Base-by-base conservation (phyloP, 2,888 invertebrate genomes). In the Peribatodes rhomboidaria region DNA sequence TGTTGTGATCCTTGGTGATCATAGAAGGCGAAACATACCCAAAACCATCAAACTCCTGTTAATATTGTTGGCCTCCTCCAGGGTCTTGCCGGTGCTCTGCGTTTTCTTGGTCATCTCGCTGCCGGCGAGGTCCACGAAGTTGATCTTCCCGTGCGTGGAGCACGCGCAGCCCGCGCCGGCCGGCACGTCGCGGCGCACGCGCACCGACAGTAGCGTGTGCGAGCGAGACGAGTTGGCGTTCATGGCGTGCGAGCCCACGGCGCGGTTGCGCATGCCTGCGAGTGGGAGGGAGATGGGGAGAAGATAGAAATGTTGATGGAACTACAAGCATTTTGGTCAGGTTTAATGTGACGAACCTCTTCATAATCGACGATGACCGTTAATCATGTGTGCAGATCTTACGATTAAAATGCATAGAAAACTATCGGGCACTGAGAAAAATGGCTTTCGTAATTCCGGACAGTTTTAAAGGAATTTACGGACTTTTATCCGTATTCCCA, bases 101-200 rank as follows among this genome's bases (percentile, higher is more conserved):
- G 97, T 98, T 85, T 97, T 97, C 83, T 98, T 98, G 4, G 98
- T 98, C 95, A 98, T 97, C 90, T 99, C 98, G 80, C 98, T 98
- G n/a, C 99, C 98, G 0, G 99, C 99, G 65, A 99, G 92, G 88
- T 99, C 99, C 8, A 99, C 98, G 85, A 99, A 98, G 91, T 98
- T 98, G 60, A 99, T 96, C 92, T 99, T 99, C 27, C 99, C 99
- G 78, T 98, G 97, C 74, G 97, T 96, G 37, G 98, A 97, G n/a
- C 55, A 55, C 13, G 42, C 44, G 75, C 98, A 96, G 76, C 97
- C 97, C 6, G 11, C n/a, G 68, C 96, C 95, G 31, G 96, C 96
- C 81, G 96, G 96, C 79, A 96, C 95, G 82, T 98, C 98, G 0
- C 97, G 96, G 37, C 97, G 96, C 74, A 99, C 97, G 79, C 97